Base-by-base conservation (phyloP, 30 jellyfish, hydroid and myxozoan genomes). In the Aurelia sp. region DNA sequence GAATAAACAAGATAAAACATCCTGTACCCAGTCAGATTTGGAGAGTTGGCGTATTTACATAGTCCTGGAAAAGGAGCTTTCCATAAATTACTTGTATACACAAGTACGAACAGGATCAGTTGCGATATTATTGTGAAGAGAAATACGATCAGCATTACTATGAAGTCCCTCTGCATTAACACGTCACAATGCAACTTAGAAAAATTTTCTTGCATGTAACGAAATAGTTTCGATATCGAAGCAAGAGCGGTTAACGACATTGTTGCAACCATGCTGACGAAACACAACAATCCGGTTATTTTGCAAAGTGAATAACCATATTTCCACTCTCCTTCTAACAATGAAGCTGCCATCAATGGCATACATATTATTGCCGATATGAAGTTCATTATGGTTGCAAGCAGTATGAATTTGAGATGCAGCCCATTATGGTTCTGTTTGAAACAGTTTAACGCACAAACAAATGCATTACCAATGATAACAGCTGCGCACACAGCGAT, bases 401-500 rank as follows among this genome's bases (percentile, higher is more conserved):
- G 35, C 70, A 94, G 71, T 8, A 85, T 85, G 60, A 94, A 89
- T 82, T 78, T 94, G 44, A 88, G 75, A 66, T 89, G 82, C 13
- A 79, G 13, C 7, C 83, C 88, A 6, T 70, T 87, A 63, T 47
- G 33, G 52, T 66, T 90, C 50, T 76, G 71, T 66, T 89, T 91
- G 72, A 89, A 94, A 60, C 99, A 94, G 80, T 89, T 94, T 70
- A 94, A 62, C 0, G 97, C 97, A 69, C 96, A 94, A 60, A 94
- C 89, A 64, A 94, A 94, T 4, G 89, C 97, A 58, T 94, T 94
- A 64, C 99, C 99, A 52, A 94, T 94, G 5, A 94, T 66, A 12
- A 94, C 99, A 61, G 99, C 97, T 16, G 99, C 99, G 75, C 99
- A 94, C 21, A 94, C 99, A 13, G 99, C 99, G 31, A 94, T 89